phyloP scores from a whole-genome alignment of 2,888 invertebrate species.

The Drosophila anceps region DNA sequence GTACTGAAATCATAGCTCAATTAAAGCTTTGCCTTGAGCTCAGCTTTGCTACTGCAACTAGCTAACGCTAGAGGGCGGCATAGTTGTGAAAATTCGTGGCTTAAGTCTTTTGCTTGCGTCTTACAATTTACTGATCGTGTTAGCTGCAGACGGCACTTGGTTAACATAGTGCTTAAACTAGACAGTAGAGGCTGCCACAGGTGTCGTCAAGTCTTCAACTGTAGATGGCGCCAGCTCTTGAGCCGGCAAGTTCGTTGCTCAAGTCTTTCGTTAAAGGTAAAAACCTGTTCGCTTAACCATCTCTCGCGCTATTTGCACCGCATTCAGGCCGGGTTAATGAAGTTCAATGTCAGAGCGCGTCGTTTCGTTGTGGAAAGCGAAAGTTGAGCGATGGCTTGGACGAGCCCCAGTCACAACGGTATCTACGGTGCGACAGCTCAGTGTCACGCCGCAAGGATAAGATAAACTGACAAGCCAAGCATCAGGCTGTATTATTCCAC shows the following conservation, averaged over 20 bases:
- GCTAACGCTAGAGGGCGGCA: constrained; percentile 7
- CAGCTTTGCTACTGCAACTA: neutral
- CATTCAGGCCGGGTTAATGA: constrained; percentile 45
- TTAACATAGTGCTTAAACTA: neutral
- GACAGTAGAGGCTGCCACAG: neutral
- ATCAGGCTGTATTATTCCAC: neutral
- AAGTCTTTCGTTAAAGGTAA: constrained; percentile 63
- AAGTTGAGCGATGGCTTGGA: constrained; percentile 32
- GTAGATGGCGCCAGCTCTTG: constrained; percentile 23
- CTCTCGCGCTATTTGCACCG: constrained; percentile 30
- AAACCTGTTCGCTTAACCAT: constrained; percentile 44
- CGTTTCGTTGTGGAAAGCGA: constrained; percentile 38
- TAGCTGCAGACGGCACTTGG: constrained; percentile 4
- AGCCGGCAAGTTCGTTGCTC: constrained; percentile 56
- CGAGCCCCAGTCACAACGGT: constrained; percentile 8
- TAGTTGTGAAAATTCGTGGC: neutral
- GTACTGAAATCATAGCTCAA: neutral
- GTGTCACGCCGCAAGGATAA: constrained; percentile 34
- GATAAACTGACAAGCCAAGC: neutral
- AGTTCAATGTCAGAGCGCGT: constrained; percentile 61
- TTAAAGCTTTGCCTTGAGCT: neutral
- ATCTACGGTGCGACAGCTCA: constrained; percentile 16
- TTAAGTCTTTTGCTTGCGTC: neutral
- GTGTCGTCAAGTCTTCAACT: neutral
- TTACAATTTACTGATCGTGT: neutral